Evolutionary conservation across 1,140 invertebrate genomes (phyloP).

Genomic region (Aphis gossypii): DNA sequence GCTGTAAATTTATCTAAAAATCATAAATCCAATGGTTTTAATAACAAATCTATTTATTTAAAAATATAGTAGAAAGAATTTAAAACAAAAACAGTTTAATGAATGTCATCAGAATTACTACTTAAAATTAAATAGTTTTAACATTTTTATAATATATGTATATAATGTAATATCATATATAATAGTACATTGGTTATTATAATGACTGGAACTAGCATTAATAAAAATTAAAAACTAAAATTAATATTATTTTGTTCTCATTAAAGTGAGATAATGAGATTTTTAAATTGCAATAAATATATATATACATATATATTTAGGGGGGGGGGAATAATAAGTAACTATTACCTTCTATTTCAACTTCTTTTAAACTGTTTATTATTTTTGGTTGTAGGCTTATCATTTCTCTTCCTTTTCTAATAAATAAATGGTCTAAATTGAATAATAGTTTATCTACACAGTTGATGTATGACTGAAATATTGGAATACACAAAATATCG

Average conservation of each 20-base stretch:
- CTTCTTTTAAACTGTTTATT: neutral
- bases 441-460: neutral
- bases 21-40: neutral
- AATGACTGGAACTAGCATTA: too few relatives aligned
- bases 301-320: too few relatives aligned
- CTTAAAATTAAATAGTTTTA: too few relatives aligned
- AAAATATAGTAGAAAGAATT: too few relatives aligned
- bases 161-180: too few relatives aligned
- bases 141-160: too few relatives aligned
- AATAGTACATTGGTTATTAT: too few relatives aligned
- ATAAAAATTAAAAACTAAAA: neutral
- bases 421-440: constrained; percentile 35
- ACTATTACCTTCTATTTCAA: neutral
- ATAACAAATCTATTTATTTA: too few relatives aligned
- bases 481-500: constrained; percentile 28
- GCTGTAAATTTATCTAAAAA: constrained; percentile 42
- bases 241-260: neutral
- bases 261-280: neutral
- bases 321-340: neutral
- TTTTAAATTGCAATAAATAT: neutral
- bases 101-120: too few relatives aligned
- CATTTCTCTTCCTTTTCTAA: neutral
- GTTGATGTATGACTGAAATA: neutral
- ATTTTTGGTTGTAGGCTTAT: neutral
- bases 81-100: too few relatives aligned